These are phyloP conservation scores for Callaeas wilsoni DNA, from an alignment of 2,113 vertebrate species.

Conservation along the genomic window DNA sequence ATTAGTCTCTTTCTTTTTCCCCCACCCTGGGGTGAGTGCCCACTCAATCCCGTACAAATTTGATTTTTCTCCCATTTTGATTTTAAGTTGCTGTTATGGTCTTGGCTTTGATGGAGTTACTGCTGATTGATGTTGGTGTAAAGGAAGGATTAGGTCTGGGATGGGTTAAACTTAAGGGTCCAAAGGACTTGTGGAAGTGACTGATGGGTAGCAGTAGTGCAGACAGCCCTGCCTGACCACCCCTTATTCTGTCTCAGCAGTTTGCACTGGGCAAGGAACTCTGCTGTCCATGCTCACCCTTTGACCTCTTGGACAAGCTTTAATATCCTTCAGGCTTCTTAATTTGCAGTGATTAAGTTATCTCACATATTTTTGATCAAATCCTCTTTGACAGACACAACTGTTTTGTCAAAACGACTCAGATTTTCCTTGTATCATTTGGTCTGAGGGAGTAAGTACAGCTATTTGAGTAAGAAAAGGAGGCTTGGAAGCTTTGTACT, in stretches of 20 bases:
- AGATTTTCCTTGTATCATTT: neutral
- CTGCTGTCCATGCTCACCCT: rapidly evolving
- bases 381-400: neutral
- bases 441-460: neutral
- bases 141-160: neutral
- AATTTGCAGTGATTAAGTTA: neutral
- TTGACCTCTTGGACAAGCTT: neutral
- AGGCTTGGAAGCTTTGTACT: neutral
- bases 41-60: neutral
- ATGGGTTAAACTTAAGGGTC: neutral
- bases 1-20: neutral
- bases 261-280: neutral
- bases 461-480: neutral
- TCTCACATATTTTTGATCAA: neutral
- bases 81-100: neutral
- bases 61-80: neutral
- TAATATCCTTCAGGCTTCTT: neutral
- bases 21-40: rapidly evolving
- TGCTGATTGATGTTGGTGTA: neutral
- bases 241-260: neutral
- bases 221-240: neutral
- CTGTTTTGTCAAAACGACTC: neutral
- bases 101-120: neutral
- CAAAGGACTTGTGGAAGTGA: neutral
- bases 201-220: neutral